These are phyloP conservation scores for Paratrypauchen microcephalus DNA, from an alignment of 2,797 vertebrate genomes.

Conservation along the genomic window DNA sequence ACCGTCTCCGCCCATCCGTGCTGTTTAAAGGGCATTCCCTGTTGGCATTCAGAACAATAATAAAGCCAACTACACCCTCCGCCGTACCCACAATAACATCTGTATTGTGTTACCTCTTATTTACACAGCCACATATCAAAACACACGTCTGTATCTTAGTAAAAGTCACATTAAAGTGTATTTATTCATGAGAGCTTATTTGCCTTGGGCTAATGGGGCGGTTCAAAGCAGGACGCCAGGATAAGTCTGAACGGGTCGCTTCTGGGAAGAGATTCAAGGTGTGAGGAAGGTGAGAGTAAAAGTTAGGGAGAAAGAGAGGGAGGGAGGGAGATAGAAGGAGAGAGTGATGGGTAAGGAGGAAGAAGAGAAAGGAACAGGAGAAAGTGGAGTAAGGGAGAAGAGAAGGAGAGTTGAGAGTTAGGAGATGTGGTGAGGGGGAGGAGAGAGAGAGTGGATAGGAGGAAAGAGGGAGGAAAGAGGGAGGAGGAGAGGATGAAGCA, in stretches of 20 bases:
- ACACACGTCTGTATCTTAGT: slow-evolving; percentile 9
- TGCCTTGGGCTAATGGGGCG: slow-evolving; percentile 13
- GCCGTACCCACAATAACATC: background rate
- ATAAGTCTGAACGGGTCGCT: slow-evolving; percentile 35
- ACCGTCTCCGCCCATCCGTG: background rate
- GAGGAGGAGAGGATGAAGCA: background rate
- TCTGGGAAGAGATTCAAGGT: slow-evolving; percentile 25
- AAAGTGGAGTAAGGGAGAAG: too few species aligned
- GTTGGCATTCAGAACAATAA: background rate
- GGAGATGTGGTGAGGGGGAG: too few species aligned
- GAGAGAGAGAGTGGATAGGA: too few species aligned
- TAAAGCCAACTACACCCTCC: background rate
- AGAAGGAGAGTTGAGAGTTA: too few species aligned
- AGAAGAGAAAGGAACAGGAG: too few species aligned
- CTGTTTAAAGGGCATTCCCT: slow-evolving; percentile 3
- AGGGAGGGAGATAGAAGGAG: background rate
- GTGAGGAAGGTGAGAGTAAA: too few species aligned
- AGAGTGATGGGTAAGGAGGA: too few species aligned
- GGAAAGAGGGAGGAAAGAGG: background rate
- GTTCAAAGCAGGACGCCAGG: slow-evolving; percentile 28
- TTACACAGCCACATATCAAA: background rate
- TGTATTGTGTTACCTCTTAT: background rate
- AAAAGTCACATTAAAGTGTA: background rate
- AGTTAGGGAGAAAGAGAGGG: too few species aligned
- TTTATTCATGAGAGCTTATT: slow-evolving; percentile 4